Conservation (phyloP, 2,888 invertebrate genomes). For the Tiliacea citrago region DNA sequence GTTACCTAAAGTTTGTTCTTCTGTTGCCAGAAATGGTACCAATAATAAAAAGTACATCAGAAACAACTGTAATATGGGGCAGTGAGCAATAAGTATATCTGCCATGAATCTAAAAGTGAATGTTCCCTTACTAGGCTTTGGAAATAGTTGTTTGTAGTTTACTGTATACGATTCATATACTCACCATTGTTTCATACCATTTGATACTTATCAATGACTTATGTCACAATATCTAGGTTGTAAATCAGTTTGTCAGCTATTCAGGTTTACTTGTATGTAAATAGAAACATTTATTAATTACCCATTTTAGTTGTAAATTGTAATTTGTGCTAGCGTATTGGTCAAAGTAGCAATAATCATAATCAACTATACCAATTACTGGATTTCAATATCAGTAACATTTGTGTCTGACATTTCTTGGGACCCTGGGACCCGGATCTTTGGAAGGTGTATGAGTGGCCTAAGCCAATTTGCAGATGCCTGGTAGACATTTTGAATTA, state of each 20-base stretch:
- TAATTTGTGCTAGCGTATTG: not conserved
- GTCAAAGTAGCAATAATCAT: not conserved
- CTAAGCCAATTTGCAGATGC: too few relatives aligned
- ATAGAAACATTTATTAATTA: not conserved
- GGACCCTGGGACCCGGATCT: too few relatives aligned
- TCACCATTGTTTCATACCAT: conserved; percentile 3
- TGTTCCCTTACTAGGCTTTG: not conserved
- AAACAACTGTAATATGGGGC: not conserved
- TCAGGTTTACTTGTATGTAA: not conserved
- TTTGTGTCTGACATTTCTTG: too few relatives aligned
- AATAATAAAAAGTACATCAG: not conserved
- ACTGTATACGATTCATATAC: not conserved
- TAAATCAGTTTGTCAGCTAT: not conserved
- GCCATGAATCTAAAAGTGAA: not conserved
- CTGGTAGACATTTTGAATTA: too few relatives aligned
- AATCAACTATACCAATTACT: not conserved
- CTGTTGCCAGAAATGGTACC: not conserved
- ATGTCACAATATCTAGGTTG: not conserved
- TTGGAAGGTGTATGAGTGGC: too few relatives aligned
- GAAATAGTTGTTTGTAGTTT: conserved; percentile 5
- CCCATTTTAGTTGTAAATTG: not conserved
- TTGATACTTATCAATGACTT: not conserved
- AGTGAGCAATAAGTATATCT: not conserved
- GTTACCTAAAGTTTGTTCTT: not conserved
- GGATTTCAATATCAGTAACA: not conserved